Evolutionary conservation across 2,113 vertebrate species (phyloP).

Genomic region (Charina bottae): DNA sequence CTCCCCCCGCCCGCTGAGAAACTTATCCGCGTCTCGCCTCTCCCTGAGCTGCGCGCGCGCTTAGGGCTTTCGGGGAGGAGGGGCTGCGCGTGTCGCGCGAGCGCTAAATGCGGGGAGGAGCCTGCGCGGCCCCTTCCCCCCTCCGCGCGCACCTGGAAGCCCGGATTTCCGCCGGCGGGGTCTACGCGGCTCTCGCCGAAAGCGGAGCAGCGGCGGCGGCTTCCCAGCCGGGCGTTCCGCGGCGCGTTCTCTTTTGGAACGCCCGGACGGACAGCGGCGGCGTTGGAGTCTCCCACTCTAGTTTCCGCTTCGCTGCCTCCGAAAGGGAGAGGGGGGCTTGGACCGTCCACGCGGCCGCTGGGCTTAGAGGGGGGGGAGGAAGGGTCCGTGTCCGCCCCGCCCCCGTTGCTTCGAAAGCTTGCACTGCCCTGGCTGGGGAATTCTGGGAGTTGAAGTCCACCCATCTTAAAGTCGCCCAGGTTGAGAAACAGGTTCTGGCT

Average conservation of each 20-base stretch:
- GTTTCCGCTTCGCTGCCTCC: background rate
- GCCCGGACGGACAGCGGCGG: background rate
- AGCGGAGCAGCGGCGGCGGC: background rate
- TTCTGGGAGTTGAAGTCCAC: too few relatives aligned
- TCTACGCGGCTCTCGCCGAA: background rate
- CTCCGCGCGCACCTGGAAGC: background rate
- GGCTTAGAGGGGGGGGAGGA: too few relatives aligned
- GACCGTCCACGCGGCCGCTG: background rate
- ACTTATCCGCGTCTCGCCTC: background rate
- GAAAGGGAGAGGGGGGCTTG: background rate
- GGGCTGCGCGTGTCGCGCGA: background rate
- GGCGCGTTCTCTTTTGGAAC: background rate
- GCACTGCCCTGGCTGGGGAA: too few relatives aligned
- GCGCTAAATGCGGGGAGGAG: background rate
- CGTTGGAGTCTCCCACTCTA: too few relatives aligned
- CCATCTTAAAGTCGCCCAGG: too few relatives aligned
- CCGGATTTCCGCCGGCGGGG: background rate
- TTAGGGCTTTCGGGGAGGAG: background rate
- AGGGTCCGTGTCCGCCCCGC: too few relatives aligned
- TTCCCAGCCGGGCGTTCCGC: too few relatives aligned
- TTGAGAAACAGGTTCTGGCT: background rate
- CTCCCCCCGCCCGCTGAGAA: background rate
- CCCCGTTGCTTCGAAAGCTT: too few relatives aligned
- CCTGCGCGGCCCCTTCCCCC: background rate
- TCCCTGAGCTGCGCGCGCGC: too few relatives aligned